These are phyloP conservation scores for Reinhardtius hippoglossoides DNA, from an alignment of 2,113 vertebrate species.

Conservation along the genomic window DNA sequence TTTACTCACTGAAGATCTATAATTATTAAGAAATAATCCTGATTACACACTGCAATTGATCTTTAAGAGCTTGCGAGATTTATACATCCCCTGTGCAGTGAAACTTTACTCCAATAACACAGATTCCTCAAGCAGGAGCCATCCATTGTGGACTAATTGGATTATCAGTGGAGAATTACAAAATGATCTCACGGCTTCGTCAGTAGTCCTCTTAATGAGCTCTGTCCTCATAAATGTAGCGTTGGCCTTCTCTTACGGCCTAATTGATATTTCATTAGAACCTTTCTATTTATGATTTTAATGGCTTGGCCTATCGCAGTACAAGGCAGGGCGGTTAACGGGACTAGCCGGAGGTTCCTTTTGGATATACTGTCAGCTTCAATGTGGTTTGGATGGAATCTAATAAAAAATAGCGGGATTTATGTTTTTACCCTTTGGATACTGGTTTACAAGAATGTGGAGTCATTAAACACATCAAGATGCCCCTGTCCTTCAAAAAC, in stretches of 20 bases:
- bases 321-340: constrained; percentile 48
- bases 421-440: constrained; percentile 79
- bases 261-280: constrained; percentile 85
- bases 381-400: constrained; percentile 59
- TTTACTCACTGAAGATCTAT: constrained; percentile 38
- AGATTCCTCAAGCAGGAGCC: constrained; percentile 61
- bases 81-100: constrained; percentile 56
- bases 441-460: constrained; percentile 73
- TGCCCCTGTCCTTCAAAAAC: constrained; percentile 52
- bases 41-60: constrained; percentile 67
- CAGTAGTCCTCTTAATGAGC: constrained; percentile 74
- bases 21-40: constrained; percentile 62
- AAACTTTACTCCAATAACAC: constrained; percentile 77
- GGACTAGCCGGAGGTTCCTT: constrained; percentile 53
- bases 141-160: constrained; percentile 77
- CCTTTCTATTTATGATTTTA: constrained; percentile 80
- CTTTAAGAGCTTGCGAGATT: constrained; percentile 72
- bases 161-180: constrained; percentile 72
- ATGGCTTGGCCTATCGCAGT: constrained; percentile 63
- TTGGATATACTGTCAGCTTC: constrained; percentile 65
- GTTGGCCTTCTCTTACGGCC: constrained; percentile 71
- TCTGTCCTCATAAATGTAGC: constrained; percentile 73
- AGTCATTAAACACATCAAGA: constrained; percentile 73
- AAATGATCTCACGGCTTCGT: constrained; percentile 68
- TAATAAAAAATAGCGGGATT: constrained; percentile 71